These are phyloP conservation scores for Musca domestica DNA, from an alignment of 1,140 invertebrate species.

Conservation along the genomic window DNA sequence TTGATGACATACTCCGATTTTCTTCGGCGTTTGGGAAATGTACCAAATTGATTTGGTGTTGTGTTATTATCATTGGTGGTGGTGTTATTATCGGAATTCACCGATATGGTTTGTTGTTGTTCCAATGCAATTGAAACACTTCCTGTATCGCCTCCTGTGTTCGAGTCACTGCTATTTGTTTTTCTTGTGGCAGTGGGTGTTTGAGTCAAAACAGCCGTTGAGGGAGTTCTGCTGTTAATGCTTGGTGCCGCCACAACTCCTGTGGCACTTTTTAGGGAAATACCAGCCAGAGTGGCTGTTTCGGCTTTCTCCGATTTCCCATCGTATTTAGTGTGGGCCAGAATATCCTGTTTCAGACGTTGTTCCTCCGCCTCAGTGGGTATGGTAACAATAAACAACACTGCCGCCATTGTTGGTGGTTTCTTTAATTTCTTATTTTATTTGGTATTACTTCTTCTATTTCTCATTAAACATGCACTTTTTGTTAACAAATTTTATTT, in stretches of 20 bases:
- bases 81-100: constrained; percentile 1
- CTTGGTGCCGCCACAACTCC: background rate
- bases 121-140: background rate
- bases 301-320: background rate
- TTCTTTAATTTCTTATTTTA: background rate
- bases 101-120: background rate
- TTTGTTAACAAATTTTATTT: background rate
- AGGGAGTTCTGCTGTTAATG: constrained; percentile 10
- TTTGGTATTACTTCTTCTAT: background rate
- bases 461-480: constrained; percentile 1
- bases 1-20: background rate
- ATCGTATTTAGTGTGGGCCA: constrained; percentile 18
- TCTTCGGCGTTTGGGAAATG: constrained; percentile 23
- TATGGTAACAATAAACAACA: constrained; percentile 53
- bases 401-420: constrained; percentile 37
- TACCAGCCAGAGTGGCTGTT: background rate
- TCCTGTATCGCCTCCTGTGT: background rate
- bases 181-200: constrained; percentile 6
- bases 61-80: background rate
- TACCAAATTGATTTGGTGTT: constrained; percentile 5
- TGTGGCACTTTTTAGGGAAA: background rate
- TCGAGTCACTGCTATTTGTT: constrained; percentile 12
- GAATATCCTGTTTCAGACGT: constrained; percentile 32
- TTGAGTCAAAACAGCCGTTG: background rate
- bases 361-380: constrained; percentile 48